Percentiles rank a stretch among this genome's conserved stretches.
Evolutionary conservation across 92 coral and sea anemone genomes (phyloP).

Genomic region (Epizoanthus illoricatus): DNA sequence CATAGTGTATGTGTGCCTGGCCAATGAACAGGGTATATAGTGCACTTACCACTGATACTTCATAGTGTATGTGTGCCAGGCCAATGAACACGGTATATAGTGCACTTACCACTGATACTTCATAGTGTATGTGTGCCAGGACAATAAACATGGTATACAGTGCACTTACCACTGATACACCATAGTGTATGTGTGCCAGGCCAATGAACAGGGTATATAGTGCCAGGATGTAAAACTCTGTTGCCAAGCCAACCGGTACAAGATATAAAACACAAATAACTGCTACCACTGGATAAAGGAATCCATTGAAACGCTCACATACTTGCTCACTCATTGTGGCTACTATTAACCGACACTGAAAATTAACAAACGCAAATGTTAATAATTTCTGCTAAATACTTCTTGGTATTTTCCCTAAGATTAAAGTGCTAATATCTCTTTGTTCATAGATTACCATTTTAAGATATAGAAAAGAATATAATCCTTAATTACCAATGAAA

Average conservation of each 20-base stretch:
- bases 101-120: too few relatives aligned
- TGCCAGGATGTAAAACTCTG: slow-evolving; percentile 59
- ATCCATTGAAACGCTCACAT: slow-evolving; percentile 78
- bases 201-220: slow-evolving; percentile 73
- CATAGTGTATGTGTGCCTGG: too few relatives aligned
- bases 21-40: too few relatives aligned
- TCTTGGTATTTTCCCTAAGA: neutral
- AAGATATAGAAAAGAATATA: too few relatives aligned
- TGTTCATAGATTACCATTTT: too few relatives aligned
- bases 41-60: too few relatives aligned
- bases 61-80: too few relatives aligned
- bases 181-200: slow-evolving; percentile 78
- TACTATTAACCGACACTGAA: slow-evolving; percentile 93
- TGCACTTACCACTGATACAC: slow-evolving; percentile 80
- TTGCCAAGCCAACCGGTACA: slow-evolving; percentile 56
- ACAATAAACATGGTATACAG: too few relatives aligned
- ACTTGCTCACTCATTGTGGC: slow-evolving; percentile 85
- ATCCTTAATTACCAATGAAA: too few relatives aligned
- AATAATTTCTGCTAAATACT: neutral
- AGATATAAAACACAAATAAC: slow-evolving; percentile 40
- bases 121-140: too few relatives aligned
- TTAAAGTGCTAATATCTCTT: too few relatives aligned
- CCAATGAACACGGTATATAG: too few relatives aligned
- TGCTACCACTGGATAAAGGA: slow-evolving; percentile 73
- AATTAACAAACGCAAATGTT: slow-evolving; percentile 6